Percentiles rank a stretch among this genome's conserved stretches.
Evolutionary conservation across 2,888 invertebrate species (phyloP).

Genomic region (Alviniconcha strummeri): DNA sequence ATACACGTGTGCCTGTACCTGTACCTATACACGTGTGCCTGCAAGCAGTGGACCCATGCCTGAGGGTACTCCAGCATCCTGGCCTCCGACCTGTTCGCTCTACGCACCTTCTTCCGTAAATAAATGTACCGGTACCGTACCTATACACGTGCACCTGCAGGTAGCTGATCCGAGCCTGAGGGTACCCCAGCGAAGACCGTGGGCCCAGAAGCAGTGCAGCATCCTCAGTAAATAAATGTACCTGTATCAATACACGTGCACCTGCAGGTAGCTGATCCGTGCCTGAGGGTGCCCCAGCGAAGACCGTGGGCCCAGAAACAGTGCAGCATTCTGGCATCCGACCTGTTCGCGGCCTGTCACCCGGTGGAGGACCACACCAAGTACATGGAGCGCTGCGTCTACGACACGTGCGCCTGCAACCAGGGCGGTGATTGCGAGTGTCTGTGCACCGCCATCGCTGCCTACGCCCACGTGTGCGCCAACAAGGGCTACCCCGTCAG

Average conservation of each 20-base stretch:
- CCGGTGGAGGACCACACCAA: conserved; percentile 81
- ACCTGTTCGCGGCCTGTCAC: conserved; percentile 85
- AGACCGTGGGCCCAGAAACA: conserved; percentile 86
- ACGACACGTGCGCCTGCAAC: conserved; percentile 92
- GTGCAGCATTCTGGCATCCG: conserved; percentile 85
- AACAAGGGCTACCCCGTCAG: conserved; percentile 84
- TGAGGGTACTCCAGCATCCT: conserved; percentile 83
- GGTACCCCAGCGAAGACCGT: conserved; percentile 85
- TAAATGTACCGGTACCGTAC: background rate
- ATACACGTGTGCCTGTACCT: background rate
- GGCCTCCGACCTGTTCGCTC: conserved; percentile 84
- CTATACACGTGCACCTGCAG: background rate
- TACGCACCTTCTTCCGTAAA: no score
- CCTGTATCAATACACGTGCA: background rate
- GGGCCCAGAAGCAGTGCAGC: conserved; percentile 87
- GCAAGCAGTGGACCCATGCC: conserved; percentile 78
- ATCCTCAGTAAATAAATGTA: conserved; percentile 72
- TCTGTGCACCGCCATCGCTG: conserved; percentile 90
- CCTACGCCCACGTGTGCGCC: conserved; percentile 90
- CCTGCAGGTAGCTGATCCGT: conserved; percentile 76
- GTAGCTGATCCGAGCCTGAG: conserved; percentile 79
- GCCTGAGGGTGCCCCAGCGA: conserved; percentile 84
- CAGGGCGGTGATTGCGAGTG: conserved; percentile 92
- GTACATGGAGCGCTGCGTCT: conserved; percentile 84
- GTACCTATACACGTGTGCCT: background rate